These are phyloP conservation scores for Nothobranchius furzeri DNA, from an alignment of 2,113 vertebrate genomes.

Conservation along the genomic window DNA sequence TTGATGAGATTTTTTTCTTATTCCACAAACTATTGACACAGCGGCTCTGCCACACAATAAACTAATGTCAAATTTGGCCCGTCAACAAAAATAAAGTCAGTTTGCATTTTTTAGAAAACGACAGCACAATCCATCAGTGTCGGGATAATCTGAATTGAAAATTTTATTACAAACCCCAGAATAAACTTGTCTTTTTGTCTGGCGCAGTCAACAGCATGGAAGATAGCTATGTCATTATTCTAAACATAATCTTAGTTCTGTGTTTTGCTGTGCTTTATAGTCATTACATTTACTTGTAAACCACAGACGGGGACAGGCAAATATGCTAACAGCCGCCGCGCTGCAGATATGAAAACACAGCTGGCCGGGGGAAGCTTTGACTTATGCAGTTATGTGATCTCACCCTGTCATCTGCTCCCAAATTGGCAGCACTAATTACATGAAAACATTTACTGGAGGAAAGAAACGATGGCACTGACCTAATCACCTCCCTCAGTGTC, in stretches of 20 bases:
- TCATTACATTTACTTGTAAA: slow-evolving; percentile 71
- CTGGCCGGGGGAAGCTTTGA: slow-evolving; percentile 15
- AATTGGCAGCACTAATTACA: slow-evolving; percentile 36
- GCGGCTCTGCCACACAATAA: slow-evolving; percentile 60
- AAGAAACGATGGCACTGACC: slow-evolving; percentile 11
- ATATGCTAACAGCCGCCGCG: slow-evolving; percentile 55
- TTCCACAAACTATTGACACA: slow-evolving; percentile 30
- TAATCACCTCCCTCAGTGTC: slow-evolving; percentile 30
- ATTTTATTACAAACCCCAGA: slow-evolving; percentile 66
- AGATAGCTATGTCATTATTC: slow-evolving; percentile 74
- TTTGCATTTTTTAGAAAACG: slow-evolving; percentile 65
- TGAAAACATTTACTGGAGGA: slow-evolving; percentile 33
- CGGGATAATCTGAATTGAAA: slow-evolving; percentile 68
- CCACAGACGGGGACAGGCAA: slow-evolving; percentile 37
- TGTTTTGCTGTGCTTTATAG: slow-evolving; percentile 73
- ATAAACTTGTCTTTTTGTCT: slow-evolving; percentile 58
- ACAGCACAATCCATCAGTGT: slow-evolving; percentile 76
- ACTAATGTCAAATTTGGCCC: slow-evolving; percentile 48
- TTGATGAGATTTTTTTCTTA: slow-evolving; percentile 40
- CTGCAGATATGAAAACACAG: slow-evolving; percentile 57
- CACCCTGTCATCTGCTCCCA: slow-evolving; percentile 20
- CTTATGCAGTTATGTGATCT: slow-evolving; percentile 32
- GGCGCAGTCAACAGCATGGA: slow-evolving; percentile 63
- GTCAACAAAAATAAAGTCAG: slow-evolving; percentile 62
- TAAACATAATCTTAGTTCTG: slow-evolving; percentile 76